Conservation (phyloP, 2,888 invertebrate genomes). For the Lymantria dispar region DNA sequence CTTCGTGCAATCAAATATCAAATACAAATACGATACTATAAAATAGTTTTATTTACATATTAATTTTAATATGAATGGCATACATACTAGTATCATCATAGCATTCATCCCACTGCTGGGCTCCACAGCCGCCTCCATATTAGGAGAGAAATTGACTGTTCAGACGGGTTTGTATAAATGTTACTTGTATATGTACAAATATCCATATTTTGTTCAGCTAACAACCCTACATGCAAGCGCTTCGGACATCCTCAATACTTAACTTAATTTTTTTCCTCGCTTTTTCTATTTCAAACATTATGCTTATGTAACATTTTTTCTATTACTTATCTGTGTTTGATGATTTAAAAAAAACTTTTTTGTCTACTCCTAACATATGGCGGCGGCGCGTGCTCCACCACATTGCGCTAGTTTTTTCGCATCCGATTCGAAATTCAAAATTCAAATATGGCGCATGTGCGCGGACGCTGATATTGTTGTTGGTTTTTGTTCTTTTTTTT, state of each 20-base stretch:
- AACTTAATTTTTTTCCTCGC: constrained; percentile 54
- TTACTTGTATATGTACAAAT: too few relatives aligned
- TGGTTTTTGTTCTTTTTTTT: constrained; percentile 55
- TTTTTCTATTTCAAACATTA: constrained; percentile 78
- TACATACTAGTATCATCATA: too few relatives aligned
- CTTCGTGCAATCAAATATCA: too few relatives aligned
- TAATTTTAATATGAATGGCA: too few relatives aligned
- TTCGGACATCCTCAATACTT: constrained; percentile 66
- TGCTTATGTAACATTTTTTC: constrained; percentile 80
- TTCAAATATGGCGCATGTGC: constrained; percentile 73
- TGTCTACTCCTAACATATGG: constrained; percentile 62
- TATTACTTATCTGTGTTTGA: constrained; percentile 72
- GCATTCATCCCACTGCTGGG: too few relatives aligned
- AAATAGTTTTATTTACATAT: too few relatives aligned
- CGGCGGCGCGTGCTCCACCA: constrained; percentile 71
- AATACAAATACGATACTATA: too few relatives aligned
- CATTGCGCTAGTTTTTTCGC: constrained; percentile 79
- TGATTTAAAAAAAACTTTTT: constrained; percentile 68
- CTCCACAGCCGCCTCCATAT: too few relatives aligned
- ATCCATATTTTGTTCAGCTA: not conserved
- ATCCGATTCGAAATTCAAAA: constrained; percentile 74
- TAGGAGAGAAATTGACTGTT: too few relatives aligned
- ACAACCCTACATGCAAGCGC: constrained; percentile 39
- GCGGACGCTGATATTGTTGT: constrained; percentile 55
- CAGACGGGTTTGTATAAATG: too few relatives aligned